Base-by-base conservation (phyloP, 1,140 invertebrate species). In the Phthorimaea operculella region DNA sequence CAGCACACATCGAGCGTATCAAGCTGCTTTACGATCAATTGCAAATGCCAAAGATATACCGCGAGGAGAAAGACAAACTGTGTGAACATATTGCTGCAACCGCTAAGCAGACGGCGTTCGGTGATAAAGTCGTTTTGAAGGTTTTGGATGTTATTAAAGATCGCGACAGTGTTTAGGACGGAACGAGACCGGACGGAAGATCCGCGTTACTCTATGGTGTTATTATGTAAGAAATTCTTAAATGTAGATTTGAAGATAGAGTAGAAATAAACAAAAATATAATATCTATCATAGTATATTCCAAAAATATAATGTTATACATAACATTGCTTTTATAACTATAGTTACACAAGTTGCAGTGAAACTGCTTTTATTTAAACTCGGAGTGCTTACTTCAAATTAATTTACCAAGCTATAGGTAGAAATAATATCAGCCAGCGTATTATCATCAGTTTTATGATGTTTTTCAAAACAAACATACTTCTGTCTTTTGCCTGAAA, bases 11-110 rank as follows among this genome's bases (percentile, higher is more conserved):
- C 9, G 77, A 85, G 18, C 83, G 82, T 36, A 90, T 96, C 0
- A 94, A 92, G 79, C 72, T 89, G 15, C 71, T 96, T 2, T 97
- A 94, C 68, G 87, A 90, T 57, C 90, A 94, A 60, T 73, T 97
- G 2, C 87, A 90, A 49, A 62, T 97, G 16, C 87, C 89, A 33
- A 82, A 90, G 4, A 88, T 90, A 0, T 96, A 92, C 75, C 77
- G 87, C 42, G 33, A 61, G 15, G 52, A 59, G 54, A 60, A 50
- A 39, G 36, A 39, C 36, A 39, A 39, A 39, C 1, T 28, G 21
- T 28, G 21, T 28, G 52, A 70, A 53, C 42, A 56, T 28, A 28
- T 28, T 28, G 21, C 21, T 28, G 21, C 2, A 28, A 28, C 2
- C 21, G 21, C 21, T 28, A 28, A 28, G 21, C 21, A 28, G 21